Base-by-base conservation (phyloP, 2,797 vertebrate species). In the Taenioides sp. region DNA sequence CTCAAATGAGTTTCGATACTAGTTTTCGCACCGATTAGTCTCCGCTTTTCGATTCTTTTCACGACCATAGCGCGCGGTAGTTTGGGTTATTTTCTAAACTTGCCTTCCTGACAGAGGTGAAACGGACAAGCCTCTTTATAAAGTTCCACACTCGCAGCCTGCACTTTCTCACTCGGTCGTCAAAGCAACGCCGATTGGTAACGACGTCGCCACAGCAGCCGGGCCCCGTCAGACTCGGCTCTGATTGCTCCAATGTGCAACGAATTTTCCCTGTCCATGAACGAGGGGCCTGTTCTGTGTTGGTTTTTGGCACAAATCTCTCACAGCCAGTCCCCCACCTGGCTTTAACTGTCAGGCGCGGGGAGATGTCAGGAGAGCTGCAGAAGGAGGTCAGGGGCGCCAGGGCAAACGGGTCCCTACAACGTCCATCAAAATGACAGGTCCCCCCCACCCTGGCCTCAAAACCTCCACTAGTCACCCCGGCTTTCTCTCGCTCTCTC, bases 341-440 rank as follows among this genome's bases (percentile, higher is more conserved):
- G 87, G 86, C 73, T 91, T 88, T 91, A 89, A 89, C 89, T 90
- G 88, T 91, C 83, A 86, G 87, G 87, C 88, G 87, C 85, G 87
- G 80, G 86, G 88, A 91, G 85, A 90, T 87, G 88, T 90, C 87
- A 83, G 79, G 86, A 89, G 81, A 72, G 79, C 82, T 75, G 57
- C 74, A 87, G 85, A 88, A 88, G 86, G 84, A 89, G 89, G 91
- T 92, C 90, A 92, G 90, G 89, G 90, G 91, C 84, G 76, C 90
- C 77, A 84, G 90, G 89, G 90, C 90, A 91, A 80, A 83, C 86
- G 81, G 89, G 89, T 92, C 87, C 88, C 84, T 87, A 75, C 79
- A 82, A 93, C 89, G 92, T 93, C 92, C 87, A 92, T 93, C 92
- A 93, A 91, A 90, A 77, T 93, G 90, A 91, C 90, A 92, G 89